A percentile compares a stretch with the other conserved stretches of the same genome.
These are phyloP conservation scores for Sebastiscus tertius DNA, from an alignment of 2,797 vertebrate genomes.

Conservation along the genomic window DNA sequence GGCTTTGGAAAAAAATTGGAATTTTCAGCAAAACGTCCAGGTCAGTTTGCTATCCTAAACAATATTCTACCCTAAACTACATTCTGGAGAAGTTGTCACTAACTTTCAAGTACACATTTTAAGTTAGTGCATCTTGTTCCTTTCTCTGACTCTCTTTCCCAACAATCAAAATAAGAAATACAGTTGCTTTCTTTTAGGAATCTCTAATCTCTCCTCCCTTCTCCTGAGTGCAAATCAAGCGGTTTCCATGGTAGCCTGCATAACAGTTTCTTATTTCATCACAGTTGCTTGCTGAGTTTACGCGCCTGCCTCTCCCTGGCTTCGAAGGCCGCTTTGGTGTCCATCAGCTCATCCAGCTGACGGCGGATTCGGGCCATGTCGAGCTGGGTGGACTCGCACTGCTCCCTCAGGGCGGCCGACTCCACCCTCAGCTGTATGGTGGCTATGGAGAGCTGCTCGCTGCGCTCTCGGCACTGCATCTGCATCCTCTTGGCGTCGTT, in stretches of 20 bases:
- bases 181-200: too few relatives aligned
- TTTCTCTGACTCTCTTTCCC: not conserved
- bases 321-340: conserved; percentile 81
- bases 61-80: not conserved
- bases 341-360: conserved; percentile 78
- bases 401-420: conserved; percentile 69
- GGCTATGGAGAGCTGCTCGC: conserved; percentile 67
- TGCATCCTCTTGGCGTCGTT: conserved; percentile 75
- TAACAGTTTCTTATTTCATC: conserved; percentile 18
- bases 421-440: conserved; percentile 73
- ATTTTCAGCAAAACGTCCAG: not conserved
- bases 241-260: not conserved
- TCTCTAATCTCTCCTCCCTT: too few relatives aligned
- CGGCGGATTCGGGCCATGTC: conserved; percentile 79
- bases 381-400: conserved; percentile 73
- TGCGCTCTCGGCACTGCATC: conserved; percentile 74
- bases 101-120: not conserved
- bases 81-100: not conserved
- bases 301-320: conserved; percentile 81
- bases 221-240: not conserved
- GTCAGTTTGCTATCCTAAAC: not conserved
- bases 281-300: conserved; percentile 85
- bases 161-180: too few relatives aligned
- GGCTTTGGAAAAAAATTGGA: not conserved
- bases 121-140: not conserved